A percentile compares a stretch with the other conserved stretches of the same genome.
phyloP scores from a whole-genome alignment of 37 sponge, comb jelly and placozoan species.

The Aphrocallistes beatrix region DNA sequence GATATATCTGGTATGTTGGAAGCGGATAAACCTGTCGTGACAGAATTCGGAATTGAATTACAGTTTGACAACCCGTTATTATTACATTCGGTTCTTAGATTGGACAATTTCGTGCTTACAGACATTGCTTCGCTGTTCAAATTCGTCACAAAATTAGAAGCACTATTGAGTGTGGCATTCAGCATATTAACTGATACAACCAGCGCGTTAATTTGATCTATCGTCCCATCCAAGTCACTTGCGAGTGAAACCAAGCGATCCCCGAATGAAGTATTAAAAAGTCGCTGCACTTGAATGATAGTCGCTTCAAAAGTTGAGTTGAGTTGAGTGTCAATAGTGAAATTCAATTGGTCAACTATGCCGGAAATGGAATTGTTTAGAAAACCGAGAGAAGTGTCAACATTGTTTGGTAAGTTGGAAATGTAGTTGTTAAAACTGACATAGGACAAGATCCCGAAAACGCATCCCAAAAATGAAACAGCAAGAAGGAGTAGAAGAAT shows the following conservation, averaged over 20 bases:
- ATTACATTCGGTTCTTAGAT: background rate
- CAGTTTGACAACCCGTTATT: background rate
- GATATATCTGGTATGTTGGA: background rate
- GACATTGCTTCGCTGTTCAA: background rate
- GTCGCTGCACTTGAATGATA: background rate
- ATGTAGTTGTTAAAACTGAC: background rate
- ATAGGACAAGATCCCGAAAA: background rate
- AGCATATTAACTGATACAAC: background rate
- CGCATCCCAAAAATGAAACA: background rate
- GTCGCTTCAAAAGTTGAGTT: background rate
- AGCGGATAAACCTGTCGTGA: background rate
- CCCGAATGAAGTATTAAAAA: background rate
- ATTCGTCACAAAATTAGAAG: background rate
- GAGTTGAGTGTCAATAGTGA: background rate
- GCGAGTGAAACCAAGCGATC: background rate
- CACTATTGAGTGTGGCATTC: background rate
- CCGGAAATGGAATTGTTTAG: background rate
- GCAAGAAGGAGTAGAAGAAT: background rate
- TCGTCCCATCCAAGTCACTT: background rate
- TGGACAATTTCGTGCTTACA: background rate
- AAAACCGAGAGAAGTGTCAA: background rate
- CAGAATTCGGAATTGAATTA: background rate
- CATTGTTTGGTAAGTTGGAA: background rate
- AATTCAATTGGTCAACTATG: background rate
- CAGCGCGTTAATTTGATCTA: background rate